A percentile compares a stretch with the other conserved stretches of the same genome.
Evolutionary conservation across 2,888 invertebrate species (phyloP).

Genomic region (Dynastes tityus): DNA sequence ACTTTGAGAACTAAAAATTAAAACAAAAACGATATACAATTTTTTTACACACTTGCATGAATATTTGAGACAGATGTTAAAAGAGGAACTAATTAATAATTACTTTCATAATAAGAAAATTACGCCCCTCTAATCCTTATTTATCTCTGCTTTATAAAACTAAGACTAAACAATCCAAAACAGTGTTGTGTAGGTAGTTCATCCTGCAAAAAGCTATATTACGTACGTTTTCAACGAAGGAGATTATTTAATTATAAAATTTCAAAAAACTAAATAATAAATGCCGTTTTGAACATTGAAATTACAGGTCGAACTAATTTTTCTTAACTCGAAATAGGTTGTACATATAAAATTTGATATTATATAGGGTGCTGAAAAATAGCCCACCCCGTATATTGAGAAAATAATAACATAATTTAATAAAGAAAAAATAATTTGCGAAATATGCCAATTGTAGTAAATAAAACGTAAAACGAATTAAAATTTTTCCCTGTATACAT

Average conservation of each 20-base stretch:
- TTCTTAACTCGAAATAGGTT: neutral
- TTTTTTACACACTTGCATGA: neutral
- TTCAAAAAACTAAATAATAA: slow-evolving; percentile 24
- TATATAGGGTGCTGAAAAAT: too few relatives aligned
- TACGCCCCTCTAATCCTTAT: slow-evolving; percentile 27
- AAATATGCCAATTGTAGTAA: too few relatives aligned
- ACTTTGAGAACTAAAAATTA: slow-evolving; percentile 17
- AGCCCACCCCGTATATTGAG: too few relatives aligned
- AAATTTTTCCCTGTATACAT: neutral
- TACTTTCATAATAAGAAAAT: neutral
- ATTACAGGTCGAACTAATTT: too few relatives aligned
- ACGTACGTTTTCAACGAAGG: neutral
- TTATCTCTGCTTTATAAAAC: slow-evolving; percentile 18
- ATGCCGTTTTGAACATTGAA: neutral
- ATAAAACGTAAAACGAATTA: too few relatives aligned
- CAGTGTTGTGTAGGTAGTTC: slow-evolving; percentile 20
- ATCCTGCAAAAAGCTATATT: slow-evolving; percentile 16
- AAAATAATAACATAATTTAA: too few relatives aligned
- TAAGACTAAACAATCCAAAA: slow-evolving; percentile 47
- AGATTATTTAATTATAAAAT: too few relatives aligned
- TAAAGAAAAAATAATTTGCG: too few relatives aligned
- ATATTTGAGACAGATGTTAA: neutral
- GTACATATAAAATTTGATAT: neutral
- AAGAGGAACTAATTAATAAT: slow-evolving; percentile 17
- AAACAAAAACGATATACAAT: slow-evolving; percentile 12